These are phyloP conservation scores for Apaloderma vittatum DNA, from an alignment of 2,113 vertebrate species.

Conservation along the genomic window DNA sequence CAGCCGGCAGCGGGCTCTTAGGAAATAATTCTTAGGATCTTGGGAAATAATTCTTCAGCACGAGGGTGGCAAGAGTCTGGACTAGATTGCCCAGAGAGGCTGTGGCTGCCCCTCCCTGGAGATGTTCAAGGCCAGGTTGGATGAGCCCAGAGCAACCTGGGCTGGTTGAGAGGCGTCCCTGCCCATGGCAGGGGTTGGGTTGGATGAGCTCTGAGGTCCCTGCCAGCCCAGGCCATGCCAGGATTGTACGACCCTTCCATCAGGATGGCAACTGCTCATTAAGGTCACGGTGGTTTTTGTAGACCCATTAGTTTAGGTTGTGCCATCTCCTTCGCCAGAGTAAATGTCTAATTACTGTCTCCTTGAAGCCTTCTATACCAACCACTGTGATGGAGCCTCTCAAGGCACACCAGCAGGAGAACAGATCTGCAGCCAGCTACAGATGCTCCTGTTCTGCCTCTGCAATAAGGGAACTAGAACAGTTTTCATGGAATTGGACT, in stretches of 20 bases:
- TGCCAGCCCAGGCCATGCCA: too few species aligned
- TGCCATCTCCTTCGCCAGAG: neutral
- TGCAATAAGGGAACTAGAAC: neutral
- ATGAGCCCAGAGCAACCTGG: too few species aligned
- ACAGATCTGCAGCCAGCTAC: neutral
- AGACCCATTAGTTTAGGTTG: neutral
- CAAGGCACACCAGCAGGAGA: neutral
- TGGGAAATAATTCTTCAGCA: too few species aligned
- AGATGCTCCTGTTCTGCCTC: neutral
- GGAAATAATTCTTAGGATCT: too few species aligned
- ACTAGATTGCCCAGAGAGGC: too few species aligned
- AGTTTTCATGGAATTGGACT: neutral
- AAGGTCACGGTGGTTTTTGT: neutral
- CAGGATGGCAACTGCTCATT: neutral
- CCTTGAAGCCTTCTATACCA: neutral
- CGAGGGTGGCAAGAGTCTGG: too few species aligned
- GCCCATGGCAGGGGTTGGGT: too few species aligned
- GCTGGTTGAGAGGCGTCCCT: too few species aligned
- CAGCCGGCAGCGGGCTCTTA: too few species aligned
- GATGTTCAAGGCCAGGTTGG: too few species aligned
- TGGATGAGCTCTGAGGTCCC: too few species aligned
- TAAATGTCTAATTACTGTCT: neutral
- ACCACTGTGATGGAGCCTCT: neutral
- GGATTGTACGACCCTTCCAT: neutral
- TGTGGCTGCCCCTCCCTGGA: too few species aligned